phyloP scores from a whole-genome alignment of 2,797 vertebrate species.

The Ambastaia sidthimunki region DNA sequence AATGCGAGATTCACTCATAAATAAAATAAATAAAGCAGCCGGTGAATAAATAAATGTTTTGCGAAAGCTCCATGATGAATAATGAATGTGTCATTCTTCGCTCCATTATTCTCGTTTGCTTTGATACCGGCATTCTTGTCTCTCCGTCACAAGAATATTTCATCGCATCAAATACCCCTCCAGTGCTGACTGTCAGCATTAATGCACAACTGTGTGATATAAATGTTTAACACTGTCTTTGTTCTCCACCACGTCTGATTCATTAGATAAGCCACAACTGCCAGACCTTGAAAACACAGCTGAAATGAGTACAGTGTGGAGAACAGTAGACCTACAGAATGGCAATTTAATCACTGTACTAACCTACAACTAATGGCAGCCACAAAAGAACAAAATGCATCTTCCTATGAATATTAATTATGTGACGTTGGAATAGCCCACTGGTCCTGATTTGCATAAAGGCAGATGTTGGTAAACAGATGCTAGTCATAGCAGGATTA shows the following conservation, averaged over 20 bases:
- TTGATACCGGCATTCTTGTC: constrained; percentile 62
- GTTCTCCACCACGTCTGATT: constrained; percentile 56
- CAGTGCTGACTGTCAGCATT: constrained; percentile 66
- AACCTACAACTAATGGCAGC: background rate
- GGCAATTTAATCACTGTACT: constrained; percentile 24
- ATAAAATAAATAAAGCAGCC: constrained; percentile 61
- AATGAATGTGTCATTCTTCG: constrained; percentile 68
- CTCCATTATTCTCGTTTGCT: constrained; percentile 72
- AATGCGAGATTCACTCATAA: constrained; percentile 54
- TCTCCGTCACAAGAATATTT: constrained; percentile 65
- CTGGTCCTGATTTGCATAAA: background rate
- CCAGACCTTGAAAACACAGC: constrained; percentile 47
- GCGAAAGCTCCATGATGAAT: constrained; percentile 69
- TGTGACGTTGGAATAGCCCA: background rate
- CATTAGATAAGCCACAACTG: constrained; percentile 56
- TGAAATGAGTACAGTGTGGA: constrained; percentile 44
- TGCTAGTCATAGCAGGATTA: too few relatives aligned
- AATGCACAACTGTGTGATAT: constrained; percentile 64
- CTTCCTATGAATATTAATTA: background rate
- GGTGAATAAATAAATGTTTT: constrained; percentile 66
- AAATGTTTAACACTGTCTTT: constrained; percentile 60
- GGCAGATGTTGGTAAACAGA: background rate
- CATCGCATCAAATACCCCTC: constrained; percentile 63
- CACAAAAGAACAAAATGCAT: background rate
- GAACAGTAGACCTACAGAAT: constrained; percentile 28